These are phyloP conservation scores for Campylorhamphus procurvoides DNA, from an alignment of 2,113 vertebrate species.

Conservation along the genomic window DNA sequence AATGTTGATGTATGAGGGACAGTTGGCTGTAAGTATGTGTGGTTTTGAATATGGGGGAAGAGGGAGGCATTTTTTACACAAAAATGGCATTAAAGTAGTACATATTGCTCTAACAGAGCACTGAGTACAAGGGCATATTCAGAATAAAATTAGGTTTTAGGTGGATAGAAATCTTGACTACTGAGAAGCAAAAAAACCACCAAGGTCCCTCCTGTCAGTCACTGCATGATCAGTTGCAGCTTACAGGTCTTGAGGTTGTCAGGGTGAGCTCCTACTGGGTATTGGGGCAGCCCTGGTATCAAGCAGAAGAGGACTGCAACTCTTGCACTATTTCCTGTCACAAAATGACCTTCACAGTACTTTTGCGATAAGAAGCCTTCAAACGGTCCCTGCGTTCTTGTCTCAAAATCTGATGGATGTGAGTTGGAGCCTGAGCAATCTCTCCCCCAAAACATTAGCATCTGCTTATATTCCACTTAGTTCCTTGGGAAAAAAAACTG, in stretches of 20 bases:
- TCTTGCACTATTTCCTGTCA: not conserved
- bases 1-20: not conserved
- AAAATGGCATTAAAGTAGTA: not conserved
- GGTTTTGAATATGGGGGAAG: not conserved
- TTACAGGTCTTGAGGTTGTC: not conserved
- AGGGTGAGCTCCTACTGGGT: not conserved
- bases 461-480: accelerated
- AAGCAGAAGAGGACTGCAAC: not conserved
- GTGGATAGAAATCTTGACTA: not conserved
- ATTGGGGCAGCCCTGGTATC: not conserved
- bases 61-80: not conserved
- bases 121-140: not conserved
- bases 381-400: not conserved
- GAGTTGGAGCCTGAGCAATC: not conserved
- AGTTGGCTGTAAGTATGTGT: not conserved
- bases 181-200: not conserved
- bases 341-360: accelerated
- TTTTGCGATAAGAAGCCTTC: not conserved
- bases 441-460: not conserved
- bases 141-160: not conserved
- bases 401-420: not conserved
- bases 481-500: not conserved
- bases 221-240: not conserved
- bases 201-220: not conserved
- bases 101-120: not conserved